These are phyloP conservation scores for Lipophrys pholis DNA, from an alignment of 2,113 vertebrate species.

Conservation along the genomic window DNA sequence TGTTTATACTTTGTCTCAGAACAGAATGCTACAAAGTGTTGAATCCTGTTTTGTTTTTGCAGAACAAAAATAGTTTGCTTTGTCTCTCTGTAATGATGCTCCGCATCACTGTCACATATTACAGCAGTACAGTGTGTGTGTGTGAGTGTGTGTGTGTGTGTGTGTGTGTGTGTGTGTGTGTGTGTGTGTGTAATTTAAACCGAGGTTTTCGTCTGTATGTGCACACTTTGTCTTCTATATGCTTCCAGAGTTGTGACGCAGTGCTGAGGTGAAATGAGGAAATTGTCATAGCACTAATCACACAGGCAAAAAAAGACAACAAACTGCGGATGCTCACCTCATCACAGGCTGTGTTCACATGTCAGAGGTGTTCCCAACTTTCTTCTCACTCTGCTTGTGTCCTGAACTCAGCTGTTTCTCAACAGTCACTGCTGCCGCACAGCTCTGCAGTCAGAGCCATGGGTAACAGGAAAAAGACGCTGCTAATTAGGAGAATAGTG, in stretches of 20 bases:
- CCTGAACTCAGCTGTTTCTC: neutral
- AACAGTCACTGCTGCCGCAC: neutral
- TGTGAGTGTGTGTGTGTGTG: slow-evolving; percentile 11
- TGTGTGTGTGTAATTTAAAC: slow-evolving; percentile 12
- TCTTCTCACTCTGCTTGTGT: slow-evolving; percentile 39
- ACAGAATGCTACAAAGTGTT: slow-evolving; percentile 72
- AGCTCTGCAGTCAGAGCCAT: neutral
- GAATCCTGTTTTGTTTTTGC: slow-evolving; percentile 71
- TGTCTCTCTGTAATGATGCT: slow-evolving; percentile 71
- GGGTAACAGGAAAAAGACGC: neutral
- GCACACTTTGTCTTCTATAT: neutral
- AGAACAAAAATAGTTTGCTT: slow-evolving; percentile 77
- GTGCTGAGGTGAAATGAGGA: slow-evolving; percentile 23
- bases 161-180: slow-evolving; percentile 6
- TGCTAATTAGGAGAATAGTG: neutral
- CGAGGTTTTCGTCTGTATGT: slow-evolving; percentile 9
- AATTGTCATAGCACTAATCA: slow-evolving; percentile 50
- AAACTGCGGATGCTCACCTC: slow-evolving; percentile 33
- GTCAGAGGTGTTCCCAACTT: slow-evolving; percentile 59
- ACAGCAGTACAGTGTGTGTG: neutral
- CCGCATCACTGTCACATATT: slow-evolving; percentile 58
- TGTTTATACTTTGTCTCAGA: slow-evolving; percentile 75
- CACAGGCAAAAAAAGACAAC: neutral
- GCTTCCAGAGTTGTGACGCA: neutral
- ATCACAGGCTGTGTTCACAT: slow-evolving; percentile 9